Evolutionary conservation across 2,113 vertebrate genomes (phyloP).

Genomic region (Sceloporus undulatus): DNA sequence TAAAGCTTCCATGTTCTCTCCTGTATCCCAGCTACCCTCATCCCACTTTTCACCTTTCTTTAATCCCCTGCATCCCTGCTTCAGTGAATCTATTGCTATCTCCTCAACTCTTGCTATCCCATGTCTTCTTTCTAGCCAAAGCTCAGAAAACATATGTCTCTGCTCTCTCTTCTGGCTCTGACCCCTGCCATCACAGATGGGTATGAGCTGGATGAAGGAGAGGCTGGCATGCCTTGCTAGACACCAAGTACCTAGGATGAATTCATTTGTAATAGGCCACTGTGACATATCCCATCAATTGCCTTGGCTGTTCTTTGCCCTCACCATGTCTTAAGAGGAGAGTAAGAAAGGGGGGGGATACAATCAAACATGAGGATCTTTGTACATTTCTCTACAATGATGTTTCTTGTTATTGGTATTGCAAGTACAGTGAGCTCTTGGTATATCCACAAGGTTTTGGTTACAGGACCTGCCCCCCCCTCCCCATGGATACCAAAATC

Average conservation of each 20-base stretch:
- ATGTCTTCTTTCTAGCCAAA: background rate
- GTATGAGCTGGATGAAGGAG: background rate
- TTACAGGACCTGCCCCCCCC: too few relatives aligned
- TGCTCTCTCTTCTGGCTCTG: background rate
- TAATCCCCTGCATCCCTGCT: background rate
- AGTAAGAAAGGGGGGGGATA: too few relatives aligned
- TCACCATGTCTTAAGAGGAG: background rate
- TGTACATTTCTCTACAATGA: too few relatives aligned
- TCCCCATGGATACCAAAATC: too few relatives aligned
- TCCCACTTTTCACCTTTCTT: background rate
- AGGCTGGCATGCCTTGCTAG: background rate
- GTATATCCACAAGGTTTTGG: too few relatives aligned
- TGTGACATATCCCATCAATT: too few relatives aligned
- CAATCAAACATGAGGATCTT: too few relatives aligned
- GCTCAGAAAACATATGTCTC: background rate
- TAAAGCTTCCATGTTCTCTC: background rate
- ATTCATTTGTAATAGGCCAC: too few relatives aligned
- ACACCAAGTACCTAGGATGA: background rate
- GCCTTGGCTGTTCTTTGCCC: background rate
- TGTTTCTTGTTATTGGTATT: background rate
- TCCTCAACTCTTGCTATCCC: too few relatives aligned
- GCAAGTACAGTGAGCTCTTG: background rate
- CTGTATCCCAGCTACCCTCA: background rate
- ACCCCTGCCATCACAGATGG: background rate
- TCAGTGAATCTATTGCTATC: background rate